A percentile compares a stretch with the other conserved stretches of the same genome.
Evolutionary conservation across 2,797 vertebrate genomes (phyloP).

Genomic region (Eulemur rubriventer): DNA sequence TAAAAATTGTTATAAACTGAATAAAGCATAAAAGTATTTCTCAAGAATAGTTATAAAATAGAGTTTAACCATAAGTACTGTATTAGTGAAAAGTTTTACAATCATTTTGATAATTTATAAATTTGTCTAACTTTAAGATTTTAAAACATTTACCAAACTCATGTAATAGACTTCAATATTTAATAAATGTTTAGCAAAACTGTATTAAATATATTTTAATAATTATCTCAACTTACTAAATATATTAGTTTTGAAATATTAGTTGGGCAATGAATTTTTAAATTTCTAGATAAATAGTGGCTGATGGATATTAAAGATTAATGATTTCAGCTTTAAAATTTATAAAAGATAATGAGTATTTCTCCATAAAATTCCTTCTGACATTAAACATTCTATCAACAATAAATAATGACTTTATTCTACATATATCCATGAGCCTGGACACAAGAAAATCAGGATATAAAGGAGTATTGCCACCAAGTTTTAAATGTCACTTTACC

Average conservation of each 20-base stretch:
- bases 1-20: background rate
- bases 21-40: background rate
- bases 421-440: background rate
- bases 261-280: background rate
- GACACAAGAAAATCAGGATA: background rate
- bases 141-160: background rate
- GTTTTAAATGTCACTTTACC: background rate
- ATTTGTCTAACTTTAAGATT: background rate
- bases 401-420: background rate
- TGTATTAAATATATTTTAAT: background rate
- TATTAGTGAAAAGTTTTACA: background rate
- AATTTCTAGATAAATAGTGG: background rate
- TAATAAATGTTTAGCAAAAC: background rate
- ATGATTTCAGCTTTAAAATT: background rate
- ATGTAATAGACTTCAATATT: background rate
- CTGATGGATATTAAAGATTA: background rate
- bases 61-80: background rate
- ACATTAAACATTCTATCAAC: background rate
- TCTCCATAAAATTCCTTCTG: background rate
- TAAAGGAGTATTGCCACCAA: background rate
- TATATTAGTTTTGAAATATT: background rate
- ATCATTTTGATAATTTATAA: slow-evolving; percentile 16
- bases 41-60: background rate
- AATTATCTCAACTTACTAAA: background rate
- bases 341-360: background rate